A percentile compares a stretch with the other conserved stretches of the same genome.
Conservation (phyloP, 2,113 vertebrate species). For the Heteronetta atricapilla region DNA sequence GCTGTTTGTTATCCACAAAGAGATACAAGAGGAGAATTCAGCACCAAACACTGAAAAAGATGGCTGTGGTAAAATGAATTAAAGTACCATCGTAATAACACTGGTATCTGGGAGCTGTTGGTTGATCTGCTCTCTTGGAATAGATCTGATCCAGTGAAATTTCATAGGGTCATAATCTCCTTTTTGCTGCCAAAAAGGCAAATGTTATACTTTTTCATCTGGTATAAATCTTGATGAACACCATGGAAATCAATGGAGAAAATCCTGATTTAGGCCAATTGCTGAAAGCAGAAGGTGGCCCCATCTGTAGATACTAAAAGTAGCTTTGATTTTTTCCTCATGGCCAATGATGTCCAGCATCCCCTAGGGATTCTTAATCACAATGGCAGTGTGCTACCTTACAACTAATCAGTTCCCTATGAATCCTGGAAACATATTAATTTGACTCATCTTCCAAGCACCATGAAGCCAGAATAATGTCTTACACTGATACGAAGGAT, state of each 20-base stretch:
- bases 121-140: background rate
- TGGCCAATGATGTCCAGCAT: constrained; percentile 64
- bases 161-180: background rate
- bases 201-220: background rate
- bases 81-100: background rate
- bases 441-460: constrained; percentile 65
- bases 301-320: constrained; percentile 71
- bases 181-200: background rate
- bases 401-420: constrained; percentile 64
- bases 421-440: constrained; percentile 65
- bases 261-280: constrained; percentile 68
- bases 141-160: background rate
- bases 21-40: background rate
- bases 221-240: constrained; percentile 52
- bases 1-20: background rate
- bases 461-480: constrained; percentile 33
- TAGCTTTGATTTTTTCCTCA: constrained; percentile 73
- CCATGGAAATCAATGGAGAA: constrained; percentile 60
- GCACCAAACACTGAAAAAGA: background rate
- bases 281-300: constrained; percentile 70
- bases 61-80: background rate
- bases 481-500: background rate
- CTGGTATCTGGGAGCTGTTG: background rate
- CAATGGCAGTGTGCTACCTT: constrained; percentile 64
- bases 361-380: constrained; percentile 65